Percentiles rank a stretch among this genome's conserved stretches.
These are phyloP conservation scores for Streptopelia turtur DNA, from an alignment of 2,797 vertebrate species.

Conservation along the genomic window DNA sequence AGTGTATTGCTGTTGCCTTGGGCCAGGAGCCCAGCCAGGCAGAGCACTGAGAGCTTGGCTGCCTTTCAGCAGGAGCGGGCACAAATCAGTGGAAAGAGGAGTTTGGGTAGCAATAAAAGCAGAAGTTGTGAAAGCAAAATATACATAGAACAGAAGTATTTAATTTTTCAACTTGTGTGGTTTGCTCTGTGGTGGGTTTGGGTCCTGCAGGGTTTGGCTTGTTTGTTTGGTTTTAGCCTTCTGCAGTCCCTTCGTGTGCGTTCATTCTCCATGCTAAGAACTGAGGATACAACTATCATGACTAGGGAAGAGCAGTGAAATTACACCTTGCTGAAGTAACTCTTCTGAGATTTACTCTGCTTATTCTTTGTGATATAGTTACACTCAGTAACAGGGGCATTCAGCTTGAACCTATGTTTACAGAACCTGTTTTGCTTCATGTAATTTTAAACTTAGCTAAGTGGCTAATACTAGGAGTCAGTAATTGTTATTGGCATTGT, in stretches of 20 bases:
- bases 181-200: constrained; percentile 2
- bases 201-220: not conserved
- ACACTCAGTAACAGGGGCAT: not conserved
- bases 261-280: not conserved
- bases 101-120: not conserved
- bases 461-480: not conserved
- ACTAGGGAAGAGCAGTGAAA: not conserved
- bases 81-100: not conserved
- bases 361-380: constrained; percentile 33
- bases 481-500: not conserved
- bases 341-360: constrained; percentile 20
- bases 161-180: not conserved
- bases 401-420: constrained; percentile 30
- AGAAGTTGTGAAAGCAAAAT: not conserved
- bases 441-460: constrained; percentile 17
- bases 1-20: not conserved
- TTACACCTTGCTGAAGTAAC: constrained; percentile 29
- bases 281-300: not conserved
- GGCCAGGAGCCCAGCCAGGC: not conserved
- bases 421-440: not conserved
- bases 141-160: not conserved
- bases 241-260: not conserved
- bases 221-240: not conserved
- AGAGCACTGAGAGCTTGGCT: not conserved
- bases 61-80: not conserved